Conservation (phyloP, 1,140 invertebrate genomes). For the Cardiocondyla obscurior region DNA sequence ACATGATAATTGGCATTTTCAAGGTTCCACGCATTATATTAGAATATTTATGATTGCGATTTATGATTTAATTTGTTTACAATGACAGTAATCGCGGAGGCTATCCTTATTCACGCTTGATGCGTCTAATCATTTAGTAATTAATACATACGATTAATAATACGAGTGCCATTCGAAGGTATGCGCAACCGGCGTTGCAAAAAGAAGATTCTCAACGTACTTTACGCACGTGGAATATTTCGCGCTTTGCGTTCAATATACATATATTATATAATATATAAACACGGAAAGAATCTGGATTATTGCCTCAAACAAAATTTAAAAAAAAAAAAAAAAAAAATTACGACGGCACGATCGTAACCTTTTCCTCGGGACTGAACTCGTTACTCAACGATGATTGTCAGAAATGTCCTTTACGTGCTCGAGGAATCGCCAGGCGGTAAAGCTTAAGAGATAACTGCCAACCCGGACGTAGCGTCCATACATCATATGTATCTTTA, state of each 20-base stretch:
- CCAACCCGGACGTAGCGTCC: conserved; percentile 43
- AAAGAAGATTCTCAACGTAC: not conserved
- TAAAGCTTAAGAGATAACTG: not conserved
- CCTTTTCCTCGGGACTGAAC: conserved; percentile 35
- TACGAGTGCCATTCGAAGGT: not conserved
- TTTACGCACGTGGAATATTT: not conserved
- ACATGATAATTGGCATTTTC: conserved; percentile 38
- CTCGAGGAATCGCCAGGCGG: conserved; percentile 10
- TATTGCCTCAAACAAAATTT: not conserved
- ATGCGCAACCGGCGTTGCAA: not conserved
- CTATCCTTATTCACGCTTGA: conserved; percentile 11
- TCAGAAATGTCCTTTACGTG: conserved; percentile 35
- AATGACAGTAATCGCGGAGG: not conserved
- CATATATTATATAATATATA: not conserved
- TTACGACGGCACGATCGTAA: conserved; percentile 40
- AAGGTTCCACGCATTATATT: conserved; percentile 26
- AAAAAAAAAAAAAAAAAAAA: too few species aligned
- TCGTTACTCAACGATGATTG: conserved; percentile 37
- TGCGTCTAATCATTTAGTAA: not conserved
- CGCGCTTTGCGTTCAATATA: too few species aligned
- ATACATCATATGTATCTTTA: conserved; percentile 34
- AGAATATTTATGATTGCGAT: conserved; percentile 36
- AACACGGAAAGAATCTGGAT: not conserved
- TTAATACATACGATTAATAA: conserved; percentile 26
- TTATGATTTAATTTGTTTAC: conserved; percentile 49